Conservation (phyloP, 2,888 invertebrate species). For the Drepanosiphum platanoidis region DNA sequence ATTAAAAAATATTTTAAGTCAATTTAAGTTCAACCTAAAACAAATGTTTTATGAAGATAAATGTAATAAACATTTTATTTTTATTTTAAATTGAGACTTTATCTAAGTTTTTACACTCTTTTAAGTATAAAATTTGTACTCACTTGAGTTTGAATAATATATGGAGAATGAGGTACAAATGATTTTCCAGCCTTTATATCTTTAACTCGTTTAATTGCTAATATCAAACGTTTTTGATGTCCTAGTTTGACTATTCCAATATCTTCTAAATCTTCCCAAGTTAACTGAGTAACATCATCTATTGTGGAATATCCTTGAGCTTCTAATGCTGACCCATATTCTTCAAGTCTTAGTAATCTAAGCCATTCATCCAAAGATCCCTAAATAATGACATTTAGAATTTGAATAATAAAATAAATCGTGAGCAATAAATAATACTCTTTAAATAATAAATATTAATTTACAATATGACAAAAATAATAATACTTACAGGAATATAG, state of each 20-base stretch:
- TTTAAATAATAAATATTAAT: neutral
- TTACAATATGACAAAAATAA: no score
- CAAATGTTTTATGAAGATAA: neutral
- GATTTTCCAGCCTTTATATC: conserved; percentile 88
- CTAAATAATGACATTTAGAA: conserved; percentile 69
- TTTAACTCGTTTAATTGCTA: conserved; percentile 96
- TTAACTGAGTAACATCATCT: conserved; percentile 91
- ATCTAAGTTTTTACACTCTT: neutral
- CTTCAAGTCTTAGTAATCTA: conserved; percentile 86
- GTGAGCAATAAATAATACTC: no score
- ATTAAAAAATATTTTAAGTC: no score
- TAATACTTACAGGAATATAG: conserved; percentile 82
- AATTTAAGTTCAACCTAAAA: neutral
- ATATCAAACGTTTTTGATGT: conserved; percentile 96
- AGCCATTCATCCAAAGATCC: conserved; percentile 96
- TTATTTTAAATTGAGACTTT: neutral
- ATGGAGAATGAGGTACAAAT: conserved; percentile 64
- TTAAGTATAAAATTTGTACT: conserved; percentile 39
- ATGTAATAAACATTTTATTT: neutral
- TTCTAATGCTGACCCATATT: conserved; percentile 89
- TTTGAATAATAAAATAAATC: conserved; percentile 1
- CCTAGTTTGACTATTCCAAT: conserved; percentile 93
- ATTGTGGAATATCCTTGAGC: conserved; percentile 95
- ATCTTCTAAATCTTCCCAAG: conserved; percentile 99
- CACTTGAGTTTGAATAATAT: conserved; percentile 66